Conservation (phyloP, 2,797 vertebrate genomes). For the Tragopan temminckii region DNA sequence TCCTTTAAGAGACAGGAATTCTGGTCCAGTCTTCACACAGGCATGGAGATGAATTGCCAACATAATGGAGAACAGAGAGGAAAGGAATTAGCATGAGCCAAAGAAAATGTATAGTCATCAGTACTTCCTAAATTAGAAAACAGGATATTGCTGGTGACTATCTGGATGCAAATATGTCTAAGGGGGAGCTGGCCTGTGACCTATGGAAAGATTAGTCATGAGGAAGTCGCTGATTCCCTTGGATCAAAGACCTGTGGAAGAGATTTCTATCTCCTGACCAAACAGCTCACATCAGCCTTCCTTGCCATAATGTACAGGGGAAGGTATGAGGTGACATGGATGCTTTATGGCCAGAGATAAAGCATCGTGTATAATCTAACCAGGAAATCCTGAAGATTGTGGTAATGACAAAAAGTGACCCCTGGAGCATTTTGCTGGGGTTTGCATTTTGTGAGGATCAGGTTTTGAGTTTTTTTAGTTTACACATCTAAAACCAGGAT, state of each 20-base stretch:
- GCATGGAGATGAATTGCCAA: neutral
- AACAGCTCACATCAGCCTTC: neutral
- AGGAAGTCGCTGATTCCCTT: neutral
- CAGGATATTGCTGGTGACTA: conserved; percentile 41
- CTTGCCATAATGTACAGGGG: neutral
- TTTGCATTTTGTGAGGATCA: neutral
- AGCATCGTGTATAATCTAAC: neutral
- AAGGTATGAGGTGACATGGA: neutral
- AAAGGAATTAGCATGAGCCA: conserved; percentile 29
- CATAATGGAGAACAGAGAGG: conserved; percentile 19
- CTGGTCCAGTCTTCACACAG: conserved; percentile 16
- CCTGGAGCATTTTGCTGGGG: neutral
- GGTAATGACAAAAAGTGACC: neutral
- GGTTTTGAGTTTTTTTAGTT: neutral
- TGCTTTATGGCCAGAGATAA: neutral
- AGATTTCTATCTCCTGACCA: conserved; percentile 20
- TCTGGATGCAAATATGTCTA: conserved; percentile 17
- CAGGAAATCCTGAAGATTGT: conserved; percentile 1
- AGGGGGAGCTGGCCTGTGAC: conserved; percentile 16
- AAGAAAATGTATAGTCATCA: conserved; percentile 24
- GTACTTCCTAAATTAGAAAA: conserved; percentile 62
- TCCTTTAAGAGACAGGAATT: conserved; percentile 11
- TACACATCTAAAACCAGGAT: neutral
- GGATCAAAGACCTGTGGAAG: conserved; percentile 10
- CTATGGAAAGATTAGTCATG: conserved; percentile 33